These are phyloP conservation scores for Gastrophysa polygoni DNA, from an alignment of 2,888 invertebrate species.

Conservation along the genomic window DNA sequence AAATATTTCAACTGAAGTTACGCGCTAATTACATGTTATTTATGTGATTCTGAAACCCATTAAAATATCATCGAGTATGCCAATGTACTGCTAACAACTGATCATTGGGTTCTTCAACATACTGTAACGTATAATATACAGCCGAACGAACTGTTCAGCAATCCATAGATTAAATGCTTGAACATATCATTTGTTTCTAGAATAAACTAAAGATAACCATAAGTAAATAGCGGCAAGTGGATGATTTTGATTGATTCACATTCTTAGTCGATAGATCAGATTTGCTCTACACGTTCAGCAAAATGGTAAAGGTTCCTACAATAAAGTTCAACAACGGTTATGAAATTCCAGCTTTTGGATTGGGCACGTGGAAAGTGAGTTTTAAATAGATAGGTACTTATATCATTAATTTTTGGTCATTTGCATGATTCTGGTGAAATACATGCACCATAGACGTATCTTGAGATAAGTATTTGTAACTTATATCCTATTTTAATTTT, in stretches of 20 bases:
- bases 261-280: background rate
- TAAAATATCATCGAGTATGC: too few species aligned
- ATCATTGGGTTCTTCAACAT: background rate
- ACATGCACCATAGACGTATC: too few species aligned
- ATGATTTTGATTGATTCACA: background rate
- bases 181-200: background rate
- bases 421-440: too few species aligned
- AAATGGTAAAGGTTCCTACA: slow-evolving; percentile 36
- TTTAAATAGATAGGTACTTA: background rate
- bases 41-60: too few species aligned
- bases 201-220: background rate
- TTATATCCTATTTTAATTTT: too few species aligned
- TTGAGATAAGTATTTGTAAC: too few species aligned
- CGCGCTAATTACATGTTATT: too few species aligned
- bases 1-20: too few species aligned
- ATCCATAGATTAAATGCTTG: background rate
- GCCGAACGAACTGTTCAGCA: too few species aligned
- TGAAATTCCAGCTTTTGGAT: slow-evolving; percentile 65
- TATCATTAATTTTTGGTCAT: too few species aligned
- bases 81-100: background rate
- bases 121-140: background rate
- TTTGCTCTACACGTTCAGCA: background rate
- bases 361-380: slow-evolving; percentile 71
- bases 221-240: background rate
- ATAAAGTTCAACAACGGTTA: slow-evolving; percentile 64